Conservation (phyloP, 2,113 vertebrate species). For the Cariama cristata region DNA sequence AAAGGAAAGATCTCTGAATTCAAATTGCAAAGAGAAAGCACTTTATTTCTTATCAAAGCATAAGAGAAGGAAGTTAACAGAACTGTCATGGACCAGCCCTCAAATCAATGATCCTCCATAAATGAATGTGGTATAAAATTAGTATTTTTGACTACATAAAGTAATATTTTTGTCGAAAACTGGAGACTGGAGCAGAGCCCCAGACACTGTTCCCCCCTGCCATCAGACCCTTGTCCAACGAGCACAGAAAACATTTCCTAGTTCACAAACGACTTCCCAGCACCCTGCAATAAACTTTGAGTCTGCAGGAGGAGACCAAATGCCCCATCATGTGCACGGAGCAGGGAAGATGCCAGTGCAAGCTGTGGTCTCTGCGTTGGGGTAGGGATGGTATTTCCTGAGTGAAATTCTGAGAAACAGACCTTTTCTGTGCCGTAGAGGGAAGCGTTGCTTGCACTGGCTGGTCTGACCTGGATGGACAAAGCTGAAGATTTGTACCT, state of each 20-base stretch:
- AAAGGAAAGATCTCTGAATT: constrained; percentile 7
- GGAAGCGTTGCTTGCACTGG: not conserved
- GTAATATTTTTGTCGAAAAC: not conserved
- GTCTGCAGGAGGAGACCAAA: not conserved
- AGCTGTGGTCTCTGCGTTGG: not conserved
- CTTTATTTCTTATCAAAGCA: not conserved
- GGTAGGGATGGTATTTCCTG: not conserved
- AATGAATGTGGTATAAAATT: not conserved
- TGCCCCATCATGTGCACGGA: accelerated
- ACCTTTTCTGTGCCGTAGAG: not conserved
- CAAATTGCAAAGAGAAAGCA: not conserved
- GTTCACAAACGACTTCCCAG: not conserved
- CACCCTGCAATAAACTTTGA: no score
- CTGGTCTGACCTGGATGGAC: not conserved
- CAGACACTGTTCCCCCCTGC: not conserved
- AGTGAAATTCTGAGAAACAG: not conserved
- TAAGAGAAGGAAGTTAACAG: not conserved
- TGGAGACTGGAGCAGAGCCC: not conserved
- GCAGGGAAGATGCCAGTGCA: not conserved
- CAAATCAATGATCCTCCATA: not conserved
- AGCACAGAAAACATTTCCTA: not conserved
- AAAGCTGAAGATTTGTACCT: not conserved
- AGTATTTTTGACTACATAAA: not conserved
- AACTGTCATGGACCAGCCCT: not conserved
- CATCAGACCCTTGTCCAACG: not conserved